These are phyloP conservation scores for Falco biarmicus DNA, from an alignment of 2,797 vertebrate genomes.

Conservation along the genomic window DNA sequence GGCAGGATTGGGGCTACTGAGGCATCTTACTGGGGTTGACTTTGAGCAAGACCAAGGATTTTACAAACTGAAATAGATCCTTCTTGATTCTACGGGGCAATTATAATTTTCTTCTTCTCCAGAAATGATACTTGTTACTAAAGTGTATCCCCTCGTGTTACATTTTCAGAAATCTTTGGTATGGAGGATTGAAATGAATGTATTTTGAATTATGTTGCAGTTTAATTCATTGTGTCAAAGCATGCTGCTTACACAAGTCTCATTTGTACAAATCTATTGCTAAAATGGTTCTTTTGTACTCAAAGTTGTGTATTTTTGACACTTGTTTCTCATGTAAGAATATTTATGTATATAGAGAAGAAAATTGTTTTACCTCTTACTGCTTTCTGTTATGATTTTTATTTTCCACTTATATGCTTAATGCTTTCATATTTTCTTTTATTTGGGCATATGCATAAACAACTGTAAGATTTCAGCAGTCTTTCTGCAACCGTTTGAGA, in stretches of 20 bases:
- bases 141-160: conserved; percentile 10
- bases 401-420: conserved; percentile 17
- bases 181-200: conserved; percentile 55
- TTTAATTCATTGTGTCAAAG: conserved; percentile 59
- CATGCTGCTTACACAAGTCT: conserved; percentile 60
- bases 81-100: conserved; percentile 1
- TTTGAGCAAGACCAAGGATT: not conserved
- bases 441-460: conserved; percentile 34
- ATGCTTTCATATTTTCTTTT: conserved; percentile 49
- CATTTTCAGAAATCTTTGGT: conserved; percentile 4
- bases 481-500: not conserved
- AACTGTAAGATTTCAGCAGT: conserved; percentile 32
- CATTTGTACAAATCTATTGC: conserved; percentile 56
- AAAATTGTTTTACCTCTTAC: conserved; percentile 19
- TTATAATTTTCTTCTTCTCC: conserved; percentile 24
- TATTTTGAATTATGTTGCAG: conserved; percentile 52
- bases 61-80: conserved; percentile 20
- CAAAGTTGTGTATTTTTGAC: conserved; percentile 63
- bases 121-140: not conserved
- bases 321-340: conserved; percentile 67
- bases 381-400: not conserved
- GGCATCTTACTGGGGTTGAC: not conserved
- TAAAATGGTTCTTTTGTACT: conserved; percentile 57
- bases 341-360: conserved; percentile 68
- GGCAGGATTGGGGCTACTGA: not conserved